Evolutionary conservation across 2,888 invertebrate species (phyloP).

Genomic region (Lucinisca nassula): DNA sequence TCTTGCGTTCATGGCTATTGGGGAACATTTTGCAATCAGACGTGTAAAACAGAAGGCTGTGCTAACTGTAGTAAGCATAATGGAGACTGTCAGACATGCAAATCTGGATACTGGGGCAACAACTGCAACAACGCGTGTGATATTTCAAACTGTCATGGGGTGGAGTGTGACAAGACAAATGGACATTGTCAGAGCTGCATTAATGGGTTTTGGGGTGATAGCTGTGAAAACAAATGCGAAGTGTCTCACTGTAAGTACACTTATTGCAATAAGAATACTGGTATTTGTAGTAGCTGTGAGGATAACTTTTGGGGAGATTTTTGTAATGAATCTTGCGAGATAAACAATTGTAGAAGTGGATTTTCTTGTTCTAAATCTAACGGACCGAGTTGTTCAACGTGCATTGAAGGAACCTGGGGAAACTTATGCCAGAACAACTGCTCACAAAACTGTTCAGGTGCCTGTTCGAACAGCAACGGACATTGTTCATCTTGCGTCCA

Average conservation of each 20-base stretch:
- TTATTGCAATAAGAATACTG: neutral
- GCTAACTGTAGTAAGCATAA: neutral
- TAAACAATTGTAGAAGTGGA: neutral
- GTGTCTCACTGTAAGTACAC: neutral
- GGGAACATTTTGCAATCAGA: neutral
- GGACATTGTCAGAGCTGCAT: neutral
- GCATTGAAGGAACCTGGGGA: neutral
- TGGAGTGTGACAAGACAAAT: neutral
- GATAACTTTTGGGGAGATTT: neutral
- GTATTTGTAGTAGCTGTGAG: neutral
- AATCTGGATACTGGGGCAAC: neutral
- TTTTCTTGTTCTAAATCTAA: neutral
- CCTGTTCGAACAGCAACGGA: neutral
- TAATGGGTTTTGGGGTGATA: neutral
- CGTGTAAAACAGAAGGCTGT: neutral
- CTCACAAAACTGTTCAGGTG: neutral
- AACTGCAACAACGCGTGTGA: neutral
- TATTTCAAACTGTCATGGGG: neutral
- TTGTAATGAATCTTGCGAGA: neutral
- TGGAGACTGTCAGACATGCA: neutral
- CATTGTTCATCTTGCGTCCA: no score
- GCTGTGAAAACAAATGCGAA: neutral
- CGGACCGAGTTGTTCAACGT: neutral
- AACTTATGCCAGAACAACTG: neutral
- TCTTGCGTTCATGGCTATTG: neutral